Conservation (phyloP, 2,113 vertebrate species). For the Coptodon rendalli region DNA sequence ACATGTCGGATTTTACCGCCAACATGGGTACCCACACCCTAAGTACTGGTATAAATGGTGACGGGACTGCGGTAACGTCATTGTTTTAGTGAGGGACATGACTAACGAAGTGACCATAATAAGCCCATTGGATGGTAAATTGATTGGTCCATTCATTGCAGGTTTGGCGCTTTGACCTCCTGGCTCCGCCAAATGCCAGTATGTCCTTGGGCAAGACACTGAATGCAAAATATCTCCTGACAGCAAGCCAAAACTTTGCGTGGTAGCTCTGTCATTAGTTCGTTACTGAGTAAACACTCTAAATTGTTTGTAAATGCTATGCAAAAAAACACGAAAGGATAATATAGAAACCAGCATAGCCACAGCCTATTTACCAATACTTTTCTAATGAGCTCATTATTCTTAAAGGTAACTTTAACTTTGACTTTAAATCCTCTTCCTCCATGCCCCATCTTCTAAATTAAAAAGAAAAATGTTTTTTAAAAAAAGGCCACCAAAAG, state of each 20-base stretch:
- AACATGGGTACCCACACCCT: neutral
- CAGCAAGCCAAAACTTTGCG: neutral
- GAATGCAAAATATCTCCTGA: neutral
- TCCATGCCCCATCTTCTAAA: neutral
- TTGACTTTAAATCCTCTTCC: neutral
- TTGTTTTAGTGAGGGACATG: neutral
- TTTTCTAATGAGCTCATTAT: neutral
- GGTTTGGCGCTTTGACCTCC: neutral
- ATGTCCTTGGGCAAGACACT: neutral
- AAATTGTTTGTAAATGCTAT: neutral
- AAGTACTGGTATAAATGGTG: neutral
- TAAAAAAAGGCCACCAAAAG: neutral
- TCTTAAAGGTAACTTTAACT: neutral
- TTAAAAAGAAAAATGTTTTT: neutral
- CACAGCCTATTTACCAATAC: neutral
- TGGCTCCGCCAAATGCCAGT: neutral
- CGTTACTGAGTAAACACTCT: neutral
- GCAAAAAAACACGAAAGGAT: fast-evolving
- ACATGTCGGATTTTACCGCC: neutral
- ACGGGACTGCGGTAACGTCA: neutral
- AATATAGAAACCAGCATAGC: neutral
- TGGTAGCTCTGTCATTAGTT: neutral
- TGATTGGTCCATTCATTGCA: neutral
- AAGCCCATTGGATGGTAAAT: neutral
- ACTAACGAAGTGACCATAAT: neutral